Evolutionary conservation across 92 coral and sea anemone species (phyloP), one percentile per base, ranked within the genome.

Genomic region (Meandrina meandrites): DNA sequence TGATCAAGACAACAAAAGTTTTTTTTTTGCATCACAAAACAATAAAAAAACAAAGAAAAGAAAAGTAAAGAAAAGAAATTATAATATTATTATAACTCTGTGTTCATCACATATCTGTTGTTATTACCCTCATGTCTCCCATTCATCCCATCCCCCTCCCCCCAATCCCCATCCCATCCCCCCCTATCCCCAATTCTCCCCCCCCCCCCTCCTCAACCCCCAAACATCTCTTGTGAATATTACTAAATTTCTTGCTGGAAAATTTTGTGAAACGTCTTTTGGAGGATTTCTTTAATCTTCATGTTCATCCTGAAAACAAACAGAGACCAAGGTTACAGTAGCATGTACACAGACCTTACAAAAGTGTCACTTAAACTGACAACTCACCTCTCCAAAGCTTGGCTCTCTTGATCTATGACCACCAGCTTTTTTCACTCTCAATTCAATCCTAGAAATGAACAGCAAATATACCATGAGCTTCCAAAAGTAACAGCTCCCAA

Each of bases 401-500:
- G 98, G 96, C 36, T 96, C 99, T 35, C 98, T 87, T 51, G 98
- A 93, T 68, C 98, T 89, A 56, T 94, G 95, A 22, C 98, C 95
- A 22, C 94, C 95, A 58, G 98, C 94, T 81, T 94, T 94, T 74
- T 94, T 94, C 47, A 94, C 98, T 81, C 98, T 87, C 70, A 94
- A 83, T 83, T 94, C 98, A 92, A 94, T 94, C 81, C 98, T 94
- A 31, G 1, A 36, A 24, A 76, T 2, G 57, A 57, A 73, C 9
- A 32, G 30, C 24, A 24, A 37, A 57, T 9, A 19, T 16, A 66
- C 36, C 17, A 34, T 15, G 54, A 24, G 37, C 15, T 75, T 17
- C 8, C 10, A 6, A 34, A 35, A 73, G n/a, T 35, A 10, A 73
- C 30, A 45, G 48, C 48, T 8, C 48, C 48, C 48, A 45, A 45